Evolutionary conservation across 2,113 vertebrate genomes (phyloP), one percentile per base, ranked within the genome.

Genomic region (Parus major): DNA sequence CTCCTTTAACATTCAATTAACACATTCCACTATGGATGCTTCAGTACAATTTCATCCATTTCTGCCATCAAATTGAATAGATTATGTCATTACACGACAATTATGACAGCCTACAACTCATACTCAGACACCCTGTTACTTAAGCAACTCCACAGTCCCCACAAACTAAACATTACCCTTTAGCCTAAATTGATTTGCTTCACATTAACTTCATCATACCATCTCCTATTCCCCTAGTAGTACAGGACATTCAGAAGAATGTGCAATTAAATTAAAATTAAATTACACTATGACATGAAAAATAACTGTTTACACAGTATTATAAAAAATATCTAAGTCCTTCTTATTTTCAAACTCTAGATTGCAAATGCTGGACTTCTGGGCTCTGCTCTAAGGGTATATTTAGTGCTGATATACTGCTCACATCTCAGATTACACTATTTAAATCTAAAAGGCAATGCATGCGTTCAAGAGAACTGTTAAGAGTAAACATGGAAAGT

Each of bases 351-450:
- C 56, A 60, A 82, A 69, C 79, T 29, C 21, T 31, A 15, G 28
- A 71, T 66, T 86, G 42, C 46, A 65, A 77, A 69, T 71, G 27
- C 39, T 53, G 28, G 46, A 56, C 27, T 73, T 47, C 21, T 47
- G 55, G 27, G 75, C 64, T 78, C 49, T 72, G 78, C 68, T 78
- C 22, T 35, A 80, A 60, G 27, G 80, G 72, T 91, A 82, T 86
- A 90, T 92, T 95, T 88, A 86, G 78, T 85, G 50, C 70, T 71
- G 55, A 60, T 82, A 78, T 52, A 79, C 47, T 87, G 80, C n/a
- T 77, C 41, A 52, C 42, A 36, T 77, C 94, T 97, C 93, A 69
- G 36, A 68, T 96, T 96, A 94, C 96, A 92, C 10, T 90, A 83
- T 84, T 86, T 60, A 71, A 86, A 80, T 90, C 71, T 81, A 78